A percentile compares a stretch with the other conserved stretches of the same genome.
Conservation (phyloP, 2,113 vertebrate genomes). For the Lepisosteus osseus region DNA sequence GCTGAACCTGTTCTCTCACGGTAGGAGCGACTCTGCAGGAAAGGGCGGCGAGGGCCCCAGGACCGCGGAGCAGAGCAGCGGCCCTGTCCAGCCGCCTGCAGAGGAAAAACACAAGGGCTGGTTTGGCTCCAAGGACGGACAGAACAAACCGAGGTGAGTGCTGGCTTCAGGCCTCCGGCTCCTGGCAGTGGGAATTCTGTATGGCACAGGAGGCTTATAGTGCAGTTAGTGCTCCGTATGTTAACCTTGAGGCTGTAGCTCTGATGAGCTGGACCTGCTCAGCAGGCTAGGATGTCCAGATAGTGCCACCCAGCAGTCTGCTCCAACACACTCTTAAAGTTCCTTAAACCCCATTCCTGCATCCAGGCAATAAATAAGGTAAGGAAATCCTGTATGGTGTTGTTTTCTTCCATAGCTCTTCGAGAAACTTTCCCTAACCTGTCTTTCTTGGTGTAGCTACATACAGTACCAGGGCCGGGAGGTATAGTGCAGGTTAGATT, state of each 20-base stretch:
- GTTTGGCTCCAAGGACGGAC: constrained; percentile 81
- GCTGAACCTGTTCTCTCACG: constrained; percentile 69
- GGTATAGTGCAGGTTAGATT: no score
- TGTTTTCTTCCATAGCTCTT: no score
- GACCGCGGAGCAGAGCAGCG: constrained; percentile 47
- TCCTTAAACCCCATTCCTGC: no score
- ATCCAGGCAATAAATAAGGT: no score
- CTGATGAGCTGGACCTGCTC: neutral
- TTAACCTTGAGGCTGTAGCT: constrained; percentile 2
- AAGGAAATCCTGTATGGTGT: no score
- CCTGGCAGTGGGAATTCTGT: neutral
- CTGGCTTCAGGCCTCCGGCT: neutral
- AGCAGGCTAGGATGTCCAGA: no score
- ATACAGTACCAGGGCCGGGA: no score
- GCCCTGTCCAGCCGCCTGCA: constrained; percentile 30
- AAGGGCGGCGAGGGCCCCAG: constrained; percentile 38
- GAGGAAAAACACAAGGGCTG: constrained; percentile 76
- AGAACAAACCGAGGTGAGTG: constrained; percentile 88
- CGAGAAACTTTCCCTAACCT: no score
- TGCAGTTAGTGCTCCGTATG: no score
- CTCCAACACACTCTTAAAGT: no score
- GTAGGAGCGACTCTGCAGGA: constrained; percentile 63
- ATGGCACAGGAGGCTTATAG: neutral
- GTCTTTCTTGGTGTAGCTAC: no score
- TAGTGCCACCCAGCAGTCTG: no score